These are phyloP conservation scores for Cabera pusaria DNA, from an alignment of 2,888 invertebrate genomes.

Conservation along the genomic window DNA sequence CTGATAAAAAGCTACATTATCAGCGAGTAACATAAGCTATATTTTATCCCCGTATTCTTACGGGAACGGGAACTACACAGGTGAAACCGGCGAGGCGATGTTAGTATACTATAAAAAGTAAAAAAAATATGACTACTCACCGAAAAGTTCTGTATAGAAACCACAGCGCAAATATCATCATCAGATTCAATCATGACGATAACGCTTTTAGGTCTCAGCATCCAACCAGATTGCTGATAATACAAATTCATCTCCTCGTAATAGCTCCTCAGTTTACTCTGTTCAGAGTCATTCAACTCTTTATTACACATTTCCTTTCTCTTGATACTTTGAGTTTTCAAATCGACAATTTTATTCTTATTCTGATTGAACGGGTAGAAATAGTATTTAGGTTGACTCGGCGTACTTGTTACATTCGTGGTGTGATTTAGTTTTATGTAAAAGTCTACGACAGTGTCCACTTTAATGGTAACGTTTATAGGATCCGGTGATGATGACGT, in stretches of 20 bases:
- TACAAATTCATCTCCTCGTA: constrained; percentile 41
- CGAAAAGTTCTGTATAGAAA: constrained; percentile 90
- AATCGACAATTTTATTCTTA: constrained; percentile 48
- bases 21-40: no score
- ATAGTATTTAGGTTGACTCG: constrained; percentile 77
- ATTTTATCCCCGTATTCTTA: no score
- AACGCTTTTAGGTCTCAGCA: constrained; percentile 74
- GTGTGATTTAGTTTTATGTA: constrained; percentile 68
- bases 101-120: no score
- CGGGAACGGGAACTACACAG: no score
- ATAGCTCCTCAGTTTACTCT: constrained; percentile 36
- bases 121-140: no score
- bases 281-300: constrained; percentile 45
- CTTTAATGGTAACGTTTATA: constrained; percentile 83
- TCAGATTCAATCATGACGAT: constrained; percentile 86
- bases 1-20: no score
- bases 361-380: constrained; percentile 79
- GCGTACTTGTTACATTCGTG: constrained; percentile 70
- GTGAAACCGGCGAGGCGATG: no score
- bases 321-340: constrained; percentile 49
- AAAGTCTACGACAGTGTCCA: constrained; percentile 85
- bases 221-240: constrained; percentile 47
- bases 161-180: constrained; percentile 88
- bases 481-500: constrained; percentile 85
- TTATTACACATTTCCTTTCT: constrained; percentile 84